Percentiles rank a stretch among this genome's conserved stretches.
These are phyloP conservation scores for Ara ararauna DNA, from an alignment of 2,797 vertebrate species.

Conservation along the genomic window DNA sequence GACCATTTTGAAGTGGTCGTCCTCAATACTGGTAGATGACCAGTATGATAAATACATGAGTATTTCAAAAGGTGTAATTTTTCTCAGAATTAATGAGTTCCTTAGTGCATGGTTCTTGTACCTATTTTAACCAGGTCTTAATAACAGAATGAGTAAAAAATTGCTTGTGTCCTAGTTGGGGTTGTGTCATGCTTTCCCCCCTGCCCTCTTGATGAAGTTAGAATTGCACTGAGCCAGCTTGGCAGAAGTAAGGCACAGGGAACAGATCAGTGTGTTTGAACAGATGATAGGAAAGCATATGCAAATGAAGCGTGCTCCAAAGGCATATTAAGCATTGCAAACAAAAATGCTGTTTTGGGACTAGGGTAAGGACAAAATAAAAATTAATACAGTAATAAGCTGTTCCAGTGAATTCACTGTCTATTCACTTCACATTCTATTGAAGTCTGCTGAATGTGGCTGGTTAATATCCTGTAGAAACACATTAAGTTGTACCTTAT, in stretches of 20 bases:
- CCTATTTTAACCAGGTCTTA: not conserved
- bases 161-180: not conserved
- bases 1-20: not conserved
- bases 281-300: not conserved
- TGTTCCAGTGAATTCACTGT: not conserved
- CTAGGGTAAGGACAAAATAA: not conserved
- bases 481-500: not conserved
- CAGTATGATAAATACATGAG: not conserved
- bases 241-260: not conserved
- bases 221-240: not conserved
- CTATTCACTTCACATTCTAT: too few species aligned
- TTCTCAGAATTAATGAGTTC: not conserved
- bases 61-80: not conserved
- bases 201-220: not conserved
- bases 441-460: not conserved
- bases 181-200: not conserved
- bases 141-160: not conserved
- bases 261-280: not conserved
- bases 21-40: not conserved
- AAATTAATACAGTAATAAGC: constrained; percentile 1
- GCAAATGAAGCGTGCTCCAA: not conserved
- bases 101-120: not conserved
- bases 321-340: not conserved
- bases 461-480: not conserved
- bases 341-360: not conserved